Percentiles rank a stretch among this genome's conserved stretches.
phyloP scores from a whole-genome alignment of 2,797 vertebrate species.

The Sebastes matsubarae region DNA sequence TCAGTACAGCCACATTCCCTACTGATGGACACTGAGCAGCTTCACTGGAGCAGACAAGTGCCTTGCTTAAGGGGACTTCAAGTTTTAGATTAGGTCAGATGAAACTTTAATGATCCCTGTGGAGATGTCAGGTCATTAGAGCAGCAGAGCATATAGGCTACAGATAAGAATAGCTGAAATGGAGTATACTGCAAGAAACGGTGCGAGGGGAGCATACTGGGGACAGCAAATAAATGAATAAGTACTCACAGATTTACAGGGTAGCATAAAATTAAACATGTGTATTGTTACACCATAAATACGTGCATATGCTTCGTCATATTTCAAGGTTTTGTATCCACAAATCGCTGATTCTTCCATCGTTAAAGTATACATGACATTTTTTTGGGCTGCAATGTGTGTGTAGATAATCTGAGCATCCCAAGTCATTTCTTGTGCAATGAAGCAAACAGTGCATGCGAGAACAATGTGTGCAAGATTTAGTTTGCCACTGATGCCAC shows the following conservation, averaged over 20 bases:
- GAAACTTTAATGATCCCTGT: constrained; percentile 74
- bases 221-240: background rate
- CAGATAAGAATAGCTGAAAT: constrained; percentile 61
- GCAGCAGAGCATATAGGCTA: constrained; percentile 41
- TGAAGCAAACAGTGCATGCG: constrained; percentile 46
- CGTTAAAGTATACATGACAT: constrained; percentile 21
- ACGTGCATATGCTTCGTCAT: background rate
- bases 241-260: background rate
- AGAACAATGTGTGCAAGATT: constrained; percentile 61
- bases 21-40: constrained; percentile 59
- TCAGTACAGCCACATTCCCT: constrained; percentile 15
- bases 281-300: background rate
- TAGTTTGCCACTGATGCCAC: constrained; percentile 49
- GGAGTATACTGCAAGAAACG: constrained; percentile 1
- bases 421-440: constrained; percentile 40
- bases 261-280: background rate
- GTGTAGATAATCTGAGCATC: constrained; percentile 42
- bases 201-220: background rate
- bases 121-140: constrained; percentile 71
- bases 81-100: constrained; percentile 74
- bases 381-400: constrained; percentile 15
- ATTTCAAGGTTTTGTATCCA: background rate
- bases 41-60: constrained; percentile 66
- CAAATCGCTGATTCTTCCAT: background rate
- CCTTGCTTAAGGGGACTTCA: constrained; percentile 68